Base-by-base conservation (phyloP, 1,140 invertebrate genomes). In the Cecropterus lyciades region DNA sequence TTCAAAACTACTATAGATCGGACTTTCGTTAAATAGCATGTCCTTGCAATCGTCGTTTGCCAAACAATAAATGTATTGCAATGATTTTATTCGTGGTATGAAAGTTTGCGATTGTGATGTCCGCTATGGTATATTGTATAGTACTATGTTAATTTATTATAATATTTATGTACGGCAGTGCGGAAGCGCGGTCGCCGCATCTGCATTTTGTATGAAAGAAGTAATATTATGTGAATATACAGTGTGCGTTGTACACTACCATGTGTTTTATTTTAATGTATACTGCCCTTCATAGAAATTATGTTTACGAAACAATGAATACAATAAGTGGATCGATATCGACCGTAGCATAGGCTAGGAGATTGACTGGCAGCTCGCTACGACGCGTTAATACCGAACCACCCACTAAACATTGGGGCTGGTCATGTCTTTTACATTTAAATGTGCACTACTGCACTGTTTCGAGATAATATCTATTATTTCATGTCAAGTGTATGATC, bases 91-190 rank as follows among this genome's bases (percentile, higher is more conserved):
- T n/a, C n/a, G 27, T 27, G 27, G 33, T 14, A 15, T 43, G 37
- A 13, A 43, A 59, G 55, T 59, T 15, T 37, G 51, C 14, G 24
- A 40, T 56, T n/a, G 9, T 65, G 30, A 59, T 59, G 65, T 67
- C 24, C 49, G 49, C 48, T 46, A 53, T 40, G 46, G 10, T 30
- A 27, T 48, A 15, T 33, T 53, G 57, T 62, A 55, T 67, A 62
- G 48, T 62, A 67, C 62, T 57, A 46, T 46, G 67, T 60, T 70
- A 55, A 71, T 56, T 67, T 66, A 65, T 67, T 56, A 53, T 63
- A 62, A 65, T 65, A 65, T 65, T 52, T 63, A 42, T 55, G 9
- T 33, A 68, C 33, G 15, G 30, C 37, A 20, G 51, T 30, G 5
- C 27, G 46, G 48, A 14, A 48, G 62, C 55, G 8, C 17, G 46